Evolutionary conservation across 2,888 invertebrate species (phyloP).

Genomic region (Bedellia somnulentella): DNA sequence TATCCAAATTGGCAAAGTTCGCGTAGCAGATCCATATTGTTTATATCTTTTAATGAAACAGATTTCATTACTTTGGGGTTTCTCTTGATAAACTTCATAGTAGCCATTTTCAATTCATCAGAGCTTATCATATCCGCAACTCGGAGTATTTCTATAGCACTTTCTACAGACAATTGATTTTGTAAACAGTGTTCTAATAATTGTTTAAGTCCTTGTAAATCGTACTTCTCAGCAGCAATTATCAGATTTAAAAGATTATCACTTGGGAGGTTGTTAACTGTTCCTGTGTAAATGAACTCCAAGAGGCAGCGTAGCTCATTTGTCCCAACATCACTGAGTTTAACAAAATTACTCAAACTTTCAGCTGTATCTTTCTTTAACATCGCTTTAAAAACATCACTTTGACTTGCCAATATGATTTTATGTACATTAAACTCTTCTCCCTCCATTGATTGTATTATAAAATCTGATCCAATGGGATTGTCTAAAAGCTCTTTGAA

Average conservation of each 20-base stretch:
- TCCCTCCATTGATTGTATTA: slow-evolving; percentile 38
- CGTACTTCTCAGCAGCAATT: slow-evolving; percentile 36
- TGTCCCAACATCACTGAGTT: slow-evolving; percentile 28
- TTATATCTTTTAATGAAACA: slow-evolving; percentile 27
- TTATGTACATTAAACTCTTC: slow-evolving; percentile 35
- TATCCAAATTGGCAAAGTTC: slow-evolving; percentile 24
- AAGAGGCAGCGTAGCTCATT: slow-evolving; percentile 33
- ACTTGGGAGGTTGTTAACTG: slow-evolving; percentile 26
- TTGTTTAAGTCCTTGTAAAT: slow-evolving; percentile 29
- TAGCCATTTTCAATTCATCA: slow-evolving; percentile 22
- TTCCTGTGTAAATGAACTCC: slow-evolving; percentile 41
- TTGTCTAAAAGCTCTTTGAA: slow-evolving; percentile 27
- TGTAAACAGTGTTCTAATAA: slow-evolving; percentile 27
- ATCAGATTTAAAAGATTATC: slow-evolving; percentile 28
- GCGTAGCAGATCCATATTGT: slow-evolving; percentile 26
- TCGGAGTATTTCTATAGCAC: slow-evolving; percentile 31
- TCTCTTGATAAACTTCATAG: slow-evolving; percentile 35
- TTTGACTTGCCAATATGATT: slow-evolving; percentile 27
- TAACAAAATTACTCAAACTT: slow-evolving; percentile 33
- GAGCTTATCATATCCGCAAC: slow-evolving; percentile 38
- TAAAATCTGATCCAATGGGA: slow-evolving; percentile 38
- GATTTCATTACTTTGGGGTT: slow-evolving; percentile 23
- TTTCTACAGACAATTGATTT: slow-evolving; percentile 27
- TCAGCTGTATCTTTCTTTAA: slow-evolving; percentile 43
- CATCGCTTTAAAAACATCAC: slow-evolving; percentile 52